phyloP scores from a whole-genome alignment of 2,797 vertebrate species.

The Brotogeris chrysoptera region DNA sequence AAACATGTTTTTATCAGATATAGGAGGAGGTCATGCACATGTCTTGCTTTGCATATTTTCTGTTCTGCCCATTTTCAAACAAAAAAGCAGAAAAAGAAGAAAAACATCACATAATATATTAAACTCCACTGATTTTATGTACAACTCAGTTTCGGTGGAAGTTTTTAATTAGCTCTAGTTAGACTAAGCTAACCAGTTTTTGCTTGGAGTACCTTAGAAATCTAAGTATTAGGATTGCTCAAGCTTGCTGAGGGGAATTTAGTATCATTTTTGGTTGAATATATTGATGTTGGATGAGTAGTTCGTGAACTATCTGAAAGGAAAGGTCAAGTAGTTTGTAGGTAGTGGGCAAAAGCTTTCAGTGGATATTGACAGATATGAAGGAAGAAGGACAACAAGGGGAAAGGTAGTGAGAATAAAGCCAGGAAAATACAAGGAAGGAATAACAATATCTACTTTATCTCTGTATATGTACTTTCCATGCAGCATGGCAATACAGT shows the following conservation, averaged over 20 bases:
- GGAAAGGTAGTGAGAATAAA: neutral
- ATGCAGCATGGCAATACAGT: neutral
- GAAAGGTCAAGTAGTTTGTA: neutral
- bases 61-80: neutral
- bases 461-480: neutral
- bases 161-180: neutral
- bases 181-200: neutral
- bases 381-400: neutral
- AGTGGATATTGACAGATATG: neutral
- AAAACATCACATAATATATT: neutral
- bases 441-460: neutral
- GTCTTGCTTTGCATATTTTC: neutral
- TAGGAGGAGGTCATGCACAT: neutral
- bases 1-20: neutral
- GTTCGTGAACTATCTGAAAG: neutral
- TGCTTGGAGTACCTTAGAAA: neutral
- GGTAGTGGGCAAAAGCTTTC: neutral
- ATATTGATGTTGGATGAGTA: neutral
- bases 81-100: neutral
- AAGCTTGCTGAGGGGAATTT: neutral
- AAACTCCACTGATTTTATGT: rapidly evolving
- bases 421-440: neutral
- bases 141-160: neutral
- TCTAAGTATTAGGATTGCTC: neutral
- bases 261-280: neutral